These are phyloP conservation scores for Phylloscopus trochilus DNA, from an alignment of 2,113 vertebrate species.

Conservation along the genomic window DNA sequence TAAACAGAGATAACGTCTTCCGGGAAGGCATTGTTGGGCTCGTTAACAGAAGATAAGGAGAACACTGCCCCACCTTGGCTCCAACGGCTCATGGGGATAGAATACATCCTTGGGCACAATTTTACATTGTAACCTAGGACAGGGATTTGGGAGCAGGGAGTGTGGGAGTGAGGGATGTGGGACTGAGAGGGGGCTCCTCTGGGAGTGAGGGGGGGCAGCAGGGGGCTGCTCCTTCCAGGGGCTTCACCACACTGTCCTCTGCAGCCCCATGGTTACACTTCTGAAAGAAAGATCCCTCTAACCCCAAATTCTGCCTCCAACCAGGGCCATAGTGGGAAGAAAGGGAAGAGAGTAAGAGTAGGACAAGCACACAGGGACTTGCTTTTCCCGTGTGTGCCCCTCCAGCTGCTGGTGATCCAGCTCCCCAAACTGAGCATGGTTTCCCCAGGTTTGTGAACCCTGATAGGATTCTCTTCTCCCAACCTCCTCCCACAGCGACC, in stretches of 20 bases:
- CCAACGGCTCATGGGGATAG: no score
- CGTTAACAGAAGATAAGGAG: no score
- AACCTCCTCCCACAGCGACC: accelerated
- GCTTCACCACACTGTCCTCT: background rate
- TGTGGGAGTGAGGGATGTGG: background rate
- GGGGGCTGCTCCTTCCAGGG: background rate
- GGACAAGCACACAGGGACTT: accelerated
- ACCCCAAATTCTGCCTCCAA: background rate
- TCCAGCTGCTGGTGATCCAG: background rate
- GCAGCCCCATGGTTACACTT: accelerated
- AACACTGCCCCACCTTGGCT: no score
- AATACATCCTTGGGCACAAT: no score
- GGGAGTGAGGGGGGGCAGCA: background rate
- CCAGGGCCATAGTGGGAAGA: background rate
- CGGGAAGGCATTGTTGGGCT: no score
- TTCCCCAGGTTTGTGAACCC: background rate
- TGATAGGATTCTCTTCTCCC: background rate
- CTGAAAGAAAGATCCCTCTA: background rate
- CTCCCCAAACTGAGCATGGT: background rate
- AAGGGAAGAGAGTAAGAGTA: background rate
- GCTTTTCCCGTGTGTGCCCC: background rate
- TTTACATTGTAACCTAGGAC: no score
- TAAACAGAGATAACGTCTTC: no score
- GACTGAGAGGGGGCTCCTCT: no score
- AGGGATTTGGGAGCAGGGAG: background rate